phyloP scores from a whole-genome alignment of 2,113 vertebrate species.

The Coracopsis vasa region DNA sequence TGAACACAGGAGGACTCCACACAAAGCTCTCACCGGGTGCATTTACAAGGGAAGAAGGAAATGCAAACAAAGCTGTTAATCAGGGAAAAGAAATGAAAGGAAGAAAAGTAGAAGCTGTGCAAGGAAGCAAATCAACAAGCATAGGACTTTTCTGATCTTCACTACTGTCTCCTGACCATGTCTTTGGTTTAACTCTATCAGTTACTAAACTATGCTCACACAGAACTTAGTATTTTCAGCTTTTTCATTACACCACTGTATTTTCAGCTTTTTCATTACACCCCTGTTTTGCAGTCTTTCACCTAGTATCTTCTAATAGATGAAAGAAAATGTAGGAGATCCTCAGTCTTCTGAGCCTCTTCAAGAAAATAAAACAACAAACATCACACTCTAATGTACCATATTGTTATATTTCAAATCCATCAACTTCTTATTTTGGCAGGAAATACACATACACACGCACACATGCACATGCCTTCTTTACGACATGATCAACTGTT shows the following conservation, averaged over 20 bases:
- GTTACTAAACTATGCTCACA: neutral
- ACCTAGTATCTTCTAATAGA: neutral
- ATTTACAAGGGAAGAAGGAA: neutral
- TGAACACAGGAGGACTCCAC: neutral
- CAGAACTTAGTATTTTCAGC: neutral
- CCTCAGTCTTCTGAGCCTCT: neutral
- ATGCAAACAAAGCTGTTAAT: neutral
- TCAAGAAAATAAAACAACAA: neutral
- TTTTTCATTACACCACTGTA: neutral
- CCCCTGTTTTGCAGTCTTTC: neutral
- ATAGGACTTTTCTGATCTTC: neutral
- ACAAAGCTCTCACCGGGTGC: rapidly evolving
- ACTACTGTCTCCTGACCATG: neutral
- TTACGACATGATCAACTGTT: neutral
- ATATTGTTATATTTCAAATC: neutral
- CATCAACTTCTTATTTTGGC: neutral
- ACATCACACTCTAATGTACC: neutral
- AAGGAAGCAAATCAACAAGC: neutral
- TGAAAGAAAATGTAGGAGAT: neutral
- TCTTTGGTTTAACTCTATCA: neutral
- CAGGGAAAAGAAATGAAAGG: neutral
- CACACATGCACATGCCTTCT: neutral
- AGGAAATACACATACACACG: neutral
- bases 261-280: neutral
- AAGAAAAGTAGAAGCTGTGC: neutral